Conservation (phyloP, 2,113 vertebrate genomes). For the Hyperopisus bebe region DNA sequence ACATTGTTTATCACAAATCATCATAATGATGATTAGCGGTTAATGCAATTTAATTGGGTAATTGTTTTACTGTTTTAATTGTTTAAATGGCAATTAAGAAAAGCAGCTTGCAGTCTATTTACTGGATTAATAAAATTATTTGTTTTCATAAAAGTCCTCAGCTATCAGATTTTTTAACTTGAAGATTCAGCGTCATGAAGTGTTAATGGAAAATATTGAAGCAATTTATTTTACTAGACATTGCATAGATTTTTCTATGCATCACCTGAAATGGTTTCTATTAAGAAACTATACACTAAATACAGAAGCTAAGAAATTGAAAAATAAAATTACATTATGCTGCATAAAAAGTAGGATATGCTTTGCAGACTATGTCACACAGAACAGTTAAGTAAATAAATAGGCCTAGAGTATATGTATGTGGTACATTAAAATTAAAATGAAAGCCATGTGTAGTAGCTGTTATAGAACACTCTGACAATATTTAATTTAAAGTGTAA, state of each 20-base stretch:
- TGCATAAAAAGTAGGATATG: background rate
- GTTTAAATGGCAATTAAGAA: background rate
- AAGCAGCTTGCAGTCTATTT: background rate
- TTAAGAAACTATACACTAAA: background rate
- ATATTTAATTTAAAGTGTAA: background rate
- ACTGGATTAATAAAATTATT: background rate
- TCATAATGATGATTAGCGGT: constrained; percentile 1
- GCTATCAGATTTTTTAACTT: background rate
- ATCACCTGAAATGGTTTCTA: background rate
- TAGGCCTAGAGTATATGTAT: background rate
- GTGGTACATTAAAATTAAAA: background rate
- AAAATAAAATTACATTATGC: background rate
- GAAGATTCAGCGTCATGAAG: background rate
- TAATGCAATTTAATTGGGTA: background rate
- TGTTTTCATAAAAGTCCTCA: background rate
- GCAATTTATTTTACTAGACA: background rate
- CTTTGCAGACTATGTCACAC: background rate
- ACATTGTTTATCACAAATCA: background rate
- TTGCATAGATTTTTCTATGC: background rate
- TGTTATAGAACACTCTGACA: background rate
- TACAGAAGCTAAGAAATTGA: background rate
- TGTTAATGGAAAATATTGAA: background rate
- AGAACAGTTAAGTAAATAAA: background rate
- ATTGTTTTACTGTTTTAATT: background rate
- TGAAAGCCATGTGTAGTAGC: background rate